A percentile compares a stretch with the other conserved stretches of the same genome.
Conservation (phyloP, 2,113 vertebrate species). For the Tenebrosternarchus preto region DNA sequence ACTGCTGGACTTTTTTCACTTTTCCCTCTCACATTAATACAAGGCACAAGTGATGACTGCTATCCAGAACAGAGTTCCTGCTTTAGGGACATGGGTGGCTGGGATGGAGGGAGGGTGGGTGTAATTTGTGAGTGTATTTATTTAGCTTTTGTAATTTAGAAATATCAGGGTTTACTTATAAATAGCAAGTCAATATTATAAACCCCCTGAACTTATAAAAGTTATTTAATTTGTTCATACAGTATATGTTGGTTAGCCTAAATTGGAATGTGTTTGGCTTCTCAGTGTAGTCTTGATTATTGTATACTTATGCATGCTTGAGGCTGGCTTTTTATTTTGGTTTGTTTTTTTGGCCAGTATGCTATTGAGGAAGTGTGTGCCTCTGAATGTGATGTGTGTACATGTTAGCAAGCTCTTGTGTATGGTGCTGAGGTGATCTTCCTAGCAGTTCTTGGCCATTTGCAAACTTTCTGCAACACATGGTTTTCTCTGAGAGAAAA, state of each 20-base stretch:
- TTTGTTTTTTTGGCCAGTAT: constrained; percentile 4
- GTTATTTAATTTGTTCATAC: constrained; percentile 33
- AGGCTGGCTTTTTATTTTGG: constrained; percentile 41
- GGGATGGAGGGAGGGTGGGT: neutral
- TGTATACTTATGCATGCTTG: constrained; percentile 58
- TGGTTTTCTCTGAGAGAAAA: constrained; percentile 26
- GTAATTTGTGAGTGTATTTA: constrained; percentile 39
- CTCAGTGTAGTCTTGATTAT: constrained; percentile 52
- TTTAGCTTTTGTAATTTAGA: constrained; percentile 36
- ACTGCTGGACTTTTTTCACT: constrained; percentile 1
- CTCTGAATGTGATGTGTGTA: constrained; percentile 19
- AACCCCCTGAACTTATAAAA: too few species aligned
- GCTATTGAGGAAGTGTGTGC: constrained; percentile 32
- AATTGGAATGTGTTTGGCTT: constrained; percentile 48
- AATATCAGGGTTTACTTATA: constrained; percentile 29
- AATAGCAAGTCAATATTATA: constrained; percentile 17
- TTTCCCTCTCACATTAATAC: neutral
- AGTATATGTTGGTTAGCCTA: constrained; percentile 41
- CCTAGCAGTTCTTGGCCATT: neutral
- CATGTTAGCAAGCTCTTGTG: constrained; percentile 29
- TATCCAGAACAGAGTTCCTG: neutral
- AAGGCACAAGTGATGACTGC: neutral
- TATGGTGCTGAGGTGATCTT: constrained; percentile 17
- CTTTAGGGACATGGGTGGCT: neutral
- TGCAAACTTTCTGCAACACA: constrained; percentile 26